phyloP scores from a whole-genome alignment of 2,888 invertebrate species.

The Napeogenes sylphis region DNA sequence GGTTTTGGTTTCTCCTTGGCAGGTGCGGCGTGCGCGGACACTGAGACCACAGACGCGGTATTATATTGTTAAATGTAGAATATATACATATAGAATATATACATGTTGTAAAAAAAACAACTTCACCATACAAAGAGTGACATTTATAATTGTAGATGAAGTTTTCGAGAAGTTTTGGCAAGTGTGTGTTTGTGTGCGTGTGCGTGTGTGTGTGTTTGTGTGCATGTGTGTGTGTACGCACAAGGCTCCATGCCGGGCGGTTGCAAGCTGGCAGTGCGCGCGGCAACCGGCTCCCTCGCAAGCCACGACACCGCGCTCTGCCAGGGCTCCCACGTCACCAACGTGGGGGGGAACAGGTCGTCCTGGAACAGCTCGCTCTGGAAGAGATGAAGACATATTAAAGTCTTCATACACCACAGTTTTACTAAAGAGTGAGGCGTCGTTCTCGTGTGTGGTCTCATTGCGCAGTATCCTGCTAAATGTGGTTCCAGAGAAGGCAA shows the following conservation, averaged over 20 bases:
- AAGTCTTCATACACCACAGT: too few species aligned
- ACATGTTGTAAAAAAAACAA: too few species aligned
- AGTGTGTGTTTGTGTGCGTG: too few species aligned
- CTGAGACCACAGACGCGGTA: conserved; percentile 36
- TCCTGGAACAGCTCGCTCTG: conserved; percentile 98
- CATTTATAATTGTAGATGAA: too few species aligned
- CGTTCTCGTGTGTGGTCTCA: conserved; percentile 4
- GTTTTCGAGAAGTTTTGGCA: too few species aligned
- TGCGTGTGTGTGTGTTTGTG: too few species aligned
- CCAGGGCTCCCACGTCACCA: conserved; percentile 90
- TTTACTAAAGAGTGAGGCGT: not conserved
- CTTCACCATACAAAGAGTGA: too few species aligned
- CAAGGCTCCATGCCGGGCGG: conserved; percentile 92
- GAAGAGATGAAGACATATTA: not conserved
- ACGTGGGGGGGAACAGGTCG: conserved; percentile 95
- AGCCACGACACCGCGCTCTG: conserved; percentile 88
- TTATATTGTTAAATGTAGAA: not conserved
- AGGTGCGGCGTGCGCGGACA: conserved; percentile 57
- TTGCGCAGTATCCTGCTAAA: too few species aligned
- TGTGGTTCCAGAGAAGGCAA: too few species aligned
- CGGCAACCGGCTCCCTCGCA: conserved; percentile 78
- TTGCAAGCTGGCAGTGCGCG: conserved; percentile 83
- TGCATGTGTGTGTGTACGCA: conserved; percentile 49
- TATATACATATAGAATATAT: too few species aligned
- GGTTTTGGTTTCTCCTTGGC: conserved; percentile 46